Evolutionary conservation across 2,888 invertebrate species (phyloP).

Genomic region (Aphidoletes aphidimyza): DNA sequence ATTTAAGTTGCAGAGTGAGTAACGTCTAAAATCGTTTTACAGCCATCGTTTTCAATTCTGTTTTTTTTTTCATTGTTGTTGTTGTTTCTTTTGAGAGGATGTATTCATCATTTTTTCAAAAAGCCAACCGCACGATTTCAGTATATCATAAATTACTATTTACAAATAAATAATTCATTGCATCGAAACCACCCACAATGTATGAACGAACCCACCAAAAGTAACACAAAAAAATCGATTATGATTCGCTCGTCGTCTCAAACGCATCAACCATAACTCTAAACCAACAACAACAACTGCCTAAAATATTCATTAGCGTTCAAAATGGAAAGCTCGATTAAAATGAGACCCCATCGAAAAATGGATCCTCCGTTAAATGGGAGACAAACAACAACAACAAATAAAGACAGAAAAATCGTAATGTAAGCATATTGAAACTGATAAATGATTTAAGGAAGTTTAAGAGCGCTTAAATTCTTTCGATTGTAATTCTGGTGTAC

Average conservation of each 20-base stretch:
- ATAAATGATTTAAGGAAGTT: conserved; percentile 34
- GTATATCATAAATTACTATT: background rate
- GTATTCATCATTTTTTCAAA: background rate
- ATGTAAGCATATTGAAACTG: conserved; percentile 25
- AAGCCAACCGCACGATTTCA: background rate
- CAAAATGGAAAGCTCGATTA: background rate
- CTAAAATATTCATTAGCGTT: background rate
- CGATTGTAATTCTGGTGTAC: conserved; percentile 8
- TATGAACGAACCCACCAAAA: background rate
- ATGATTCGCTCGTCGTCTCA: background rate
- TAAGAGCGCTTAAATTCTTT: conserved; percentile 25
- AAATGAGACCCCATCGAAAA: background rate
- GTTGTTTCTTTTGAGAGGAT: too few relatives aligned
- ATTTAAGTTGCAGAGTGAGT: too few relatives aligned
- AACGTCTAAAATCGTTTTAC: too few relatives aligned
- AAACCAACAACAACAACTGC: background rate
- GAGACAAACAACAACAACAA: background rate
- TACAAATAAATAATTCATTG: background rate
- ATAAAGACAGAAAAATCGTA: too few relatives aligned
- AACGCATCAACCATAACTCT: background rate
- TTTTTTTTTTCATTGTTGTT: too few relatives aligned
- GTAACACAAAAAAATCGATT: background rate
- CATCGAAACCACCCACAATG: background rate
- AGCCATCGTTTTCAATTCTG: too few relatives aligned
- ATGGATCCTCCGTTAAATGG: background rate